Percentiles rank a stretch among this genome's conserved stretches.
These are phyloP conservation scores for Hesperia comma DNA, from an alignment of 2,888 invertebrate genomes.

Conservation along the genomic window DNA sequence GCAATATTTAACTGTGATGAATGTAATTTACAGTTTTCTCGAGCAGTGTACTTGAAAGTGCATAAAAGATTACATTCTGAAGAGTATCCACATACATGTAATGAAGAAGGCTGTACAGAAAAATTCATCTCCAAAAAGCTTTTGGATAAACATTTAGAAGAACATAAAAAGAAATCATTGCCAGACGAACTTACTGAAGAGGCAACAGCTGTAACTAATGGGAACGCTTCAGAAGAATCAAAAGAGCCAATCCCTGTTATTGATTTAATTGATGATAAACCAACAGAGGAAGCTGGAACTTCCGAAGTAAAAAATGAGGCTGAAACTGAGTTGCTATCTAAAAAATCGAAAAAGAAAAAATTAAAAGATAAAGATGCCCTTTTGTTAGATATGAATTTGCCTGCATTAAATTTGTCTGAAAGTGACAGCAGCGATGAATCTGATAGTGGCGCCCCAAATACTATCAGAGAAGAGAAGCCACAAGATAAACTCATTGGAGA, in stretches of 20 bases:
- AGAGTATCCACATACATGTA: constrained; percentile 89
- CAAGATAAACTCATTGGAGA: constrained; percentile 48
- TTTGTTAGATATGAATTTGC: constrained; percentile 85
- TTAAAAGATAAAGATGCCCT: constrained; percentile 76
- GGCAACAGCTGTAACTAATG: constrained; percentile 53
- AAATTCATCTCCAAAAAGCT: constrained; percentile 93
- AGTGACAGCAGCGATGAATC: constrained; percentile 91
- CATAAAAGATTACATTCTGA: constrained; percentile 91
- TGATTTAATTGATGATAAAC: constrained; percentile 69
- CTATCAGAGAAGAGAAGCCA: constrained; percentile 53
- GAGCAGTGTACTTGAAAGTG: constrained; percentile 91
- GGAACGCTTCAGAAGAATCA: constrained; percentile 56
- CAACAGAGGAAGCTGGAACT: constrained; percentile 63
- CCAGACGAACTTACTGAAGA: constrained; percentile 61
- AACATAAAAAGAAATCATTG: constrained; percentile 79
- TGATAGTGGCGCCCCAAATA: constrained; percentile 62
- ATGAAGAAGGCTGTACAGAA: constrained; percentile 88
- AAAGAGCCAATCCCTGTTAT: constrained; percentile 67
- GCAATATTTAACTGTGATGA: constrained; percentile 91
- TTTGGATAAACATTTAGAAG: constrained; percentile 87
- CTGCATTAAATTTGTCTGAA: constrained; percentile 92
- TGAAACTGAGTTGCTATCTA: constrained; percentile 62
- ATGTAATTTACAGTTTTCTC: constrained; percentile 89
- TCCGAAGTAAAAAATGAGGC: constrained; percentile 63
- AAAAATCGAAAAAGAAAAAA: constrained; percentile 78